A percentile compares a stretch with the other conserved stretches of the same genome.
Evolutionary conservation across 2,113 vertebrate species (phyloP).

Genomic region (Nycticebus coucang): DNA sequence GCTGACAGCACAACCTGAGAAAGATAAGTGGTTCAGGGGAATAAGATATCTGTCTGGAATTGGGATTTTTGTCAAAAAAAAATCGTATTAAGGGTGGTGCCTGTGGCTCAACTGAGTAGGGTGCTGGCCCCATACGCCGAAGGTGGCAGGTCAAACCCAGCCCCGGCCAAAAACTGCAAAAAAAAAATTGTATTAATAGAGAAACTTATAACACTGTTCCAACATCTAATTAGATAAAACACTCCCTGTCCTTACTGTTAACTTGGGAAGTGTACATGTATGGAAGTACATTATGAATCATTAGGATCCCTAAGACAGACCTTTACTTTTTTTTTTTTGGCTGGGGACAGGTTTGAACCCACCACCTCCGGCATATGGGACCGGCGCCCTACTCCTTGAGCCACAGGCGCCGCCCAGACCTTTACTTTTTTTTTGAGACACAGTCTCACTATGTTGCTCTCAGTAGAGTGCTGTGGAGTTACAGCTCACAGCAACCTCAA

Average conservation of each 20-base stretch:
- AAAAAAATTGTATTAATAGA: slow-evolving; percentile 1
- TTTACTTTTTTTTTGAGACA: neutral
- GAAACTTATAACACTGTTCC: neutral
- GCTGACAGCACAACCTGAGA: slow-evolving; percentile 32
- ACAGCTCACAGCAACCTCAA: no score
- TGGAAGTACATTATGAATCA: neutral
- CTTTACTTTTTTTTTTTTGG: neutral
- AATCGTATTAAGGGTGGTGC: neutral
- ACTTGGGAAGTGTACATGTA: neutral
- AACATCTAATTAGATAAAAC: slow-evolving; percentile 40
- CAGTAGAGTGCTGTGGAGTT: no score
- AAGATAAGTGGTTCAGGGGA: slow-evolving; percentile 27
- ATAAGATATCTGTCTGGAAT: slow-evolving; percentile 18
- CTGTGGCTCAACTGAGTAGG: no score
- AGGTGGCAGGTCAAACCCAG: no score
- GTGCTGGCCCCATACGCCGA: no score
- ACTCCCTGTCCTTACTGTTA: slow-evolving; percentile 27
- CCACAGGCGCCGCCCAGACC: no score
- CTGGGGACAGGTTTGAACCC: no score
- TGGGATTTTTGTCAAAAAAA: neutral
- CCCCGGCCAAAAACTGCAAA: no score
- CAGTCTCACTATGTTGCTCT: no score
- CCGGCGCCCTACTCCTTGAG: no score
- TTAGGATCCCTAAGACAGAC: neutral
- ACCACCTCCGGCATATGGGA: no score